Evolutionary conservation across 1,140 invertebrate genomes (phyloP).

Genomic region (Mamestra configurata): DNA sequence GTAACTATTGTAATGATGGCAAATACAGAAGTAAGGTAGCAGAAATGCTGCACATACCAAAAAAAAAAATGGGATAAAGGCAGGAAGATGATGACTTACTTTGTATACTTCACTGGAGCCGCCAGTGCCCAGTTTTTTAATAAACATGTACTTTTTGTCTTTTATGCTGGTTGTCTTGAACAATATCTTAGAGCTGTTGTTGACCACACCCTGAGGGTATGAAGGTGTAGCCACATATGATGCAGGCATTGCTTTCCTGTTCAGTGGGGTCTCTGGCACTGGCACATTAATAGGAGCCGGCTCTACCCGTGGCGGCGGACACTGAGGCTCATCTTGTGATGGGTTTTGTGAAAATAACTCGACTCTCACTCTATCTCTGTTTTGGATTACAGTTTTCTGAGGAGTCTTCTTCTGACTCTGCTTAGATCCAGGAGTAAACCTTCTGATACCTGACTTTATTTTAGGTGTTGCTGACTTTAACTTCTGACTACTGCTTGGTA

Average conservation of each 20-base stretch:
- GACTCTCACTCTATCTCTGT: conserved; percentile 79
- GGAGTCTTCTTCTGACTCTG: conserved; percentile 75
- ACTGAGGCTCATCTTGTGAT: conserved; percentile 52
- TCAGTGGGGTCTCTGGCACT: conserved; percentile 75
- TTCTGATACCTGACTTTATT: conserved; percentile 80
- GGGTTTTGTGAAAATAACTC: conserved; percentile 74
- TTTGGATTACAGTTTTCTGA: conserved; percentile 63
- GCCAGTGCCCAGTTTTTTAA: conserved; percentile 83
- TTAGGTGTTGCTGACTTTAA: conserved; percentile 74
- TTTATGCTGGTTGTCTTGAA: conserved; percentile 84
- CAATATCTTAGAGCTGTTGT: conserved; percentile 74
- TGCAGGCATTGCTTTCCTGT: conserved; percentile 69
- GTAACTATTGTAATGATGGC: no score
- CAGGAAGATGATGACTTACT: no score
- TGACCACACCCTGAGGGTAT: conserved; percentile 74
- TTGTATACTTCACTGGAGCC: conserved; percentile 87
- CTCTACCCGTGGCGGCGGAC: conserved; percentile 34
- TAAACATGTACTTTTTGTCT: conserved; percentile 85
- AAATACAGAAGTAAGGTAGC: no score
- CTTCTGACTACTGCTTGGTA: conserved; percentile 66
- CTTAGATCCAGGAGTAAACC: conserved; percentile 75
- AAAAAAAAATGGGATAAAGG: no score
- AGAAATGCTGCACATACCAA: no score
- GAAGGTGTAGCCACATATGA: conserved; percentile 77
- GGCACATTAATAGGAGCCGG: conserved; percentile 36